Percentiles rank a stretch among this genome's conserved stretches.
Evolutionary conservation across 2,113 vertebrate genomes (phyloP).

Genomic region (Oreochromis spilurus): DNA sequence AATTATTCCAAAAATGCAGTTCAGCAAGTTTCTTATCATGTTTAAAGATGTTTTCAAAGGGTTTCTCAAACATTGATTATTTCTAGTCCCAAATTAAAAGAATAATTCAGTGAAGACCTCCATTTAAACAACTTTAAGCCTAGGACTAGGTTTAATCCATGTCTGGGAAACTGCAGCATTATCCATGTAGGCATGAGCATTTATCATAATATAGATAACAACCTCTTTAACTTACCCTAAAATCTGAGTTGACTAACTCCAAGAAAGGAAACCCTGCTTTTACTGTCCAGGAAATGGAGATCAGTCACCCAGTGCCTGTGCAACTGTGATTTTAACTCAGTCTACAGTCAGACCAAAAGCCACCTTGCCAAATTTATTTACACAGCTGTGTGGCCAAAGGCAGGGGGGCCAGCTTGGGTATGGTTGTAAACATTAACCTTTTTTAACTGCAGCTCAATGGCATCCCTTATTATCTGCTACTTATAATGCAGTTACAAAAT

Average conservation of each 20-base stretch:
- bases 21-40: neutral
- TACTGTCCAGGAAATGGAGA: neutral
- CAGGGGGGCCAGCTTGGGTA: neutral
- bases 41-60: neutral
- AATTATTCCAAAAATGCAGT: neutral
- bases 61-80: neutral
- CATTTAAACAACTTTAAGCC: neutral
- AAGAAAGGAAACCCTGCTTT: neutral
- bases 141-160: neutral
- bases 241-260: neutral
- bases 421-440: neutral
- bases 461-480: neutral
- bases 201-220: neutral
- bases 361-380: neutral
- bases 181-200: neutral
- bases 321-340: neutral
- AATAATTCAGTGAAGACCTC: neutral
- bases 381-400: neutral
- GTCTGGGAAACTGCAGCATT: neutral
- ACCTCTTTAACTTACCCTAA: neutral
- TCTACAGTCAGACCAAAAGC: neutral
- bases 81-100: neutral
- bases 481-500: neutral
- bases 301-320: accelerated
- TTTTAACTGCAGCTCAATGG: neutral